Conservation (phyloP, 2,797 vertebrate genomes). For the Poeciliopsis infans region DNA sequence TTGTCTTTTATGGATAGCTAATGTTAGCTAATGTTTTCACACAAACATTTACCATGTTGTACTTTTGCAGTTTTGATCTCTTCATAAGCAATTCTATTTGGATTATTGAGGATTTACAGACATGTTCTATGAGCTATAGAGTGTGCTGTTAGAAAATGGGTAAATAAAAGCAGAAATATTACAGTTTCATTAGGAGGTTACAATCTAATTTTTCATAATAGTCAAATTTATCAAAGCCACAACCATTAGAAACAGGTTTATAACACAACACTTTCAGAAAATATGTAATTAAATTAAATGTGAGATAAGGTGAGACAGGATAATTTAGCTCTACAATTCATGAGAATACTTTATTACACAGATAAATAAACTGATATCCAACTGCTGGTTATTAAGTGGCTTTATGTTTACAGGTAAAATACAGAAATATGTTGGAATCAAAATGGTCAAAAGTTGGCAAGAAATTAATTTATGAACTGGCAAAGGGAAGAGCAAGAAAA, state of each 20-base stretch:
- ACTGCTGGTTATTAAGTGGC: not conserved
- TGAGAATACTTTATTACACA: not conserved
- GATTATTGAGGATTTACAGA: not conserved
- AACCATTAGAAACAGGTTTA: not conserved
- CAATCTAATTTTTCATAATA: not conserved
- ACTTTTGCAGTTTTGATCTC: not conserved
- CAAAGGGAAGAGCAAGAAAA: not conserved
- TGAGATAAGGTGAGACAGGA: not conserved
- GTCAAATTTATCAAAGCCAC: not conserved
- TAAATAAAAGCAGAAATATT: not conserved
- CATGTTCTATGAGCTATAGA: not conserved
- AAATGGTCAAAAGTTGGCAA: not conserved
- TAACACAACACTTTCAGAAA: not conserved
- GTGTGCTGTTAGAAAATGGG: not conserved
- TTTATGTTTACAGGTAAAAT: not conserved
- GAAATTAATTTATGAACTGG: not conserved
- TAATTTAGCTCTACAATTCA: not conserved
- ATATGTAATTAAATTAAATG: not conserved
- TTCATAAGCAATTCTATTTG: not conserved
- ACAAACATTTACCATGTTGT: not conserved
- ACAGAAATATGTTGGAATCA: not conserved
- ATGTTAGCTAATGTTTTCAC: not conserved
- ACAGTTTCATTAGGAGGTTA: not conserved
- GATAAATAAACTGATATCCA: not conserved
- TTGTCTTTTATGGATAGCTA: not conserved